A percentile compares a stretch with the other conserved stretches of the same genome.
Conservation (phyloP, 2,113 vertebrate species). For the Ariopsis seemanni region DNA sequence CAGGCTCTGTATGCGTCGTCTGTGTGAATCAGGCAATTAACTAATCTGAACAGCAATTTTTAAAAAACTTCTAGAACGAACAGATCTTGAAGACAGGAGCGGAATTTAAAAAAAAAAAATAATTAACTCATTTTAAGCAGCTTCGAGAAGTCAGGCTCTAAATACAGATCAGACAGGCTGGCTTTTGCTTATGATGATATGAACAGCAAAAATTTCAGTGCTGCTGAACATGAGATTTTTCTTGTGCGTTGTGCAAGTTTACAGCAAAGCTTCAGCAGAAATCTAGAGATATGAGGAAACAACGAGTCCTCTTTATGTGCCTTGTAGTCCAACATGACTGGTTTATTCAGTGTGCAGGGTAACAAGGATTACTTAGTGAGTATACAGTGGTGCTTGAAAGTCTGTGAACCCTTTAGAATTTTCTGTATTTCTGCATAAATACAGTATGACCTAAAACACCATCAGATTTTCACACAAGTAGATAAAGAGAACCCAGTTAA, state of each 20-base stretch:
- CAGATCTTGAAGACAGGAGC: neutral
- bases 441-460: too few relatives aligned
- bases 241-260: neutral
- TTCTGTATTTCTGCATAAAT: too few relatives aligned
- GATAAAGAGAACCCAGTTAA: too few relatives aligned
- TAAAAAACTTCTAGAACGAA: neutral
- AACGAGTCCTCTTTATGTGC: neutral
- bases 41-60: neutral
- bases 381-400: neutral
- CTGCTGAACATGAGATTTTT: neutral
- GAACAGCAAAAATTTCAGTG: neutral
- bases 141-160: neutral
- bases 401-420: too few relatives aligned
- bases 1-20: neutral
- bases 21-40: neutral
- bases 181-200: neutral
- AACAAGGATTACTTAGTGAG: neutral
- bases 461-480: too few relatives aligned
- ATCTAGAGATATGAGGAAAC: neutral
- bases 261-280: neutral
- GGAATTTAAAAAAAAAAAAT: neutral
- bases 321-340: neutral
- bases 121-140: neutral
- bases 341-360: neutral
- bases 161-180: neutral